Conservation (phyloP, 1,140 invertebrate species). For the Pseudomyrmex concolor region DNA sequence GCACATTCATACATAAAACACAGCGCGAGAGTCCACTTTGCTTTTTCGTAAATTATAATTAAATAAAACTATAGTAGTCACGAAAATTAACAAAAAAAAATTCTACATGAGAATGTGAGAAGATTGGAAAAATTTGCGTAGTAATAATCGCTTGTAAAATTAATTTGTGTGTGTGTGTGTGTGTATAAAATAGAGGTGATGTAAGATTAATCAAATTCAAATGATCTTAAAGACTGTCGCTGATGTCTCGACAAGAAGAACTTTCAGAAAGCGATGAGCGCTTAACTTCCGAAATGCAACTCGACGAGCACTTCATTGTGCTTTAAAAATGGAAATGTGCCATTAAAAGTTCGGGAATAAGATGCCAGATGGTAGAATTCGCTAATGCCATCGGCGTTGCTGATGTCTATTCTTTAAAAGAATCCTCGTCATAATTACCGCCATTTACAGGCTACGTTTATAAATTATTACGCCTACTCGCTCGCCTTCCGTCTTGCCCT, state of each 20-base stretch:
- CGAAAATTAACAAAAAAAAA: background rate
- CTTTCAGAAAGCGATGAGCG: conserved; percentile 9
- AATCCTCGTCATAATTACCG: conserved; percentile 28
- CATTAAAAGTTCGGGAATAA: conserved; percentile 49
- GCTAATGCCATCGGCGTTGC: conserved; percentile 22
- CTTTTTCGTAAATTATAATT: background rate
- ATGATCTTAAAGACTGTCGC: background rate
- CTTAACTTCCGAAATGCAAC: conserved; percentile 38
- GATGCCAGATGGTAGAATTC: conserved; percentile 37
- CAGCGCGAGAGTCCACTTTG: background rate
- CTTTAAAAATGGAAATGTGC: conserved; percentile 55
- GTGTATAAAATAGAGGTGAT: background rate
- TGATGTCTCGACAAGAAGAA: background rate
- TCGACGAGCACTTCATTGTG: conserved; percentile 24
- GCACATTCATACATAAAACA: background rate
- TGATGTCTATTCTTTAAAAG: conserved; percentile 5
- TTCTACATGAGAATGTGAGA: background rate
- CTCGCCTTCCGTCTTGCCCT: background rate
- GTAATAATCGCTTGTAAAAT: background rate
- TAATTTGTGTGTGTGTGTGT: background rate
- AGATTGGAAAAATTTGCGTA: background rate
- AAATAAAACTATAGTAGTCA: background rate
- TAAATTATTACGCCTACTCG: conserved; percentile 11
- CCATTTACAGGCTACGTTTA: conserved; percentile 15
- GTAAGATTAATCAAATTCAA: conserved; percentile 12